Conservation (phyloP, 2,113 vertebrate species). For the Bubo blakistoni region DNA sequence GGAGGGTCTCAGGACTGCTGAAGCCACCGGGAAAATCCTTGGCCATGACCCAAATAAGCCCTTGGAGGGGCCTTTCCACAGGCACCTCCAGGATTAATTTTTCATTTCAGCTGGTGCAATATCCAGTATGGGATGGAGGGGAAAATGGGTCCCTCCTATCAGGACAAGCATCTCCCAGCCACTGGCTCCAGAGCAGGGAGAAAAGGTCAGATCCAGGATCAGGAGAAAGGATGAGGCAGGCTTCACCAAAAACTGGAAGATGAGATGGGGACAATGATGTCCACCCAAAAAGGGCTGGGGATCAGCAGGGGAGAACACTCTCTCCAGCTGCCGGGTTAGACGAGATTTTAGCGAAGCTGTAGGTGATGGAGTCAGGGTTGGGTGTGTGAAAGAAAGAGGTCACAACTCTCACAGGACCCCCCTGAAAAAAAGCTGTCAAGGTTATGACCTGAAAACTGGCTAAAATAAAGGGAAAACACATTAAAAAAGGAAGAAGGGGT, state of each 20-base stretch:
- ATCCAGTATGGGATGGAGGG: not conserved
- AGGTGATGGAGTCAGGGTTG: rapidly evolving
- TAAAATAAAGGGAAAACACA: not conserved
- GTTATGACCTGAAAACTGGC: rapidly evolving
- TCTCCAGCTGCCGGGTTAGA: not conserved
- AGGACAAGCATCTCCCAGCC: not conserved
- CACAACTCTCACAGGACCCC: rapidly evolving
- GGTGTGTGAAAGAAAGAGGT: not conserved
- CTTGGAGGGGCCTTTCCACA: not conserved
- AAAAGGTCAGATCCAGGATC: rapidly evolving
- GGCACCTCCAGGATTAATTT: not conserved
- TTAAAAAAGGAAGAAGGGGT: not conserved
- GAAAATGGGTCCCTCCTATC: rapidly evolving
- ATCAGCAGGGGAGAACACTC: not conserved
- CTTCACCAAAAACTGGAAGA: rapidly evolving
- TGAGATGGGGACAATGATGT: rapidly evolving
- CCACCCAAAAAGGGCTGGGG: not conserved
- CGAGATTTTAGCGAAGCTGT: not conserved
- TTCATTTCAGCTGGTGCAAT: not conserved
- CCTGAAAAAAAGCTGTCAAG: too few species aligned
- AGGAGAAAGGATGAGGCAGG: not conserved
- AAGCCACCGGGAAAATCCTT: not conserved
- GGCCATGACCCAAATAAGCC: not conserved
- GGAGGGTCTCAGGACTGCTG: not conserved
- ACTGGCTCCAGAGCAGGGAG: rapidly evolving